Evolutionary conservation across 2,797 vertebrate species (phyloP), one percentile per base, ranked within the genome.

Genomic region (Vireo griseus): DNA sequence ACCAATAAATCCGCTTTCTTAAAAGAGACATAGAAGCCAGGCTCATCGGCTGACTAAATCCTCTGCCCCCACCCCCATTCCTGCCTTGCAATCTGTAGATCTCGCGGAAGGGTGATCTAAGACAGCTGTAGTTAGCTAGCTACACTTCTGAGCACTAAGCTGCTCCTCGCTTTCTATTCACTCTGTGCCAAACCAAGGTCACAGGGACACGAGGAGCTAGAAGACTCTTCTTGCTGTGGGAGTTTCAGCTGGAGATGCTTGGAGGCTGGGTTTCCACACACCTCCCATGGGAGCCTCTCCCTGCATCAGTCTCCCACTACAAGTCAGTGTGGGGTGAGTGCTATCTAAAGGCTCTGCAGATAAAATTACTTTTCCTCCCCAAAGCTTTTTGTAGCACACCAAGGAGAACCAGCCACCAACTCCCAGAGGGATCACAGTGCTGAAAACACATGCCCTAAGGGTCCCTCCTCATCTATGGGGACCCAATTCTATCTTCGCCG

Each of bases 1-100:
- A 96, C 95, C 94, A 96, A 97, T 94, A 97, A 94, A 97, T 96
- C 95, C 76, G 4, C 91, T 95, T 96, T 96, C 92, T 96, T 96
- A 92, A 91, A 88, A 96, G 91, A 95, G 88, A 86, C 85, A 75
- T 77, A 90, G 92, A 91, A 96, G 73, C 79, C 89, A 88, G 94
- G 92, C 94, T 96, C 76, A 86, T 95, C 62, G 42, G 69, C 94
- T 96, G 94, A 94, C 92, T 97, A 94, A 96, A 91, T 94, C 89
- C 92, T 95, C 62, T 94, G 40, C 77, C 85, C 82, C 82, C 87
- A 88, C 88, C 65, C 91, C 89, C 92, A 69, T 83, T 92, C 47
- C 78, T 92, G 92, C 84, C 58, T 91, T 39, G 76, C 87, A 95
- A 96, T 96, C 95, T 96, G 89, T 91, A 92, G 81, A 96, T 96